Base-by-base conservation (phyloP, 1,140 invertebrate genomes). In the Apis florea region DNA sequence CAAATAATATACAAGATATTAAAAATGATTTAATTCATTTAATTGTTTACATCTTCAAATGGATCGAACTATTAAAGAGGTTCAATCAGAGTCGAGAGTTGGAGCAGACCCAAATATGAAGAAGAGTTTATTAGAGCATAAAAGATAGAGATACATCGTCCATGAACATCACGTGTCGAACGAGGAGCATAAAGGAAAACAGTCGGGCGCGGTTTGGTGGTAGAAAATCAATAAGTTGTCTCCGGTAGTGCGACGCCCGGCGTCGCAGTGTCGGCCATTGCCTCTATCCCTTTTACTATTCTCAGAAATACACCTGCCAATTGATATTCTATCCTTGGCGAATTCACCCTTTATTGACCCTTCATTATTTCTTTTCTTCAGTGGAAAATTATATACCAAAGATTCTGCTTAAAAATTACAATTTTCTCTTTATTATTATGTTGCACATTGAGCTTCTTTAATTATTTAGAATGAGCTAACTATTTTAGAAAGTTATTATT, bases 151-250 rank as follows among this genome's bases (percentile, higher is more conserved):
- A 24, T 6, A 64, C 26, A 13, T 53, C 6, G 47, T n/a, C 2
- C 1, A 11, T 24, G n/a, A 40, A 61, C 26, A 1, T 71, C 26
- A 54, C 47, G 47, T 79, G 40, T 71, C 47, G 31, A 81, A 68
- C 12, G 77, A 69, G 64, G 24, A 76, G 47, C 47, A 73, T 8
- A 19, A 49, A 80, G 54, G 26, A 54, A 26, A 76, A 72, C 2
- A 54, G 3, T 15, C 31, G 61, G 71, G 79, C 17, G 53, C 71
- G 79, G 79, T 81, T 81, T 75, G 63, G 15, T 26, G 40, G 53
- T 31, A 63, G 79, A 81, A 81, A 81, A 81, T 81, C 79, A 81
- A 81, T 81, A 81, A 81, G 63, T 40, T 74, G 71, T 75, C 72
- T 66, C 61, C 24, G 61, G 61, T 67, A 58, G 70, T 74, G 24